Conservation (phyloP, 2,888 invertebrate genomes). For the Leucophora obtusa region DNA sequence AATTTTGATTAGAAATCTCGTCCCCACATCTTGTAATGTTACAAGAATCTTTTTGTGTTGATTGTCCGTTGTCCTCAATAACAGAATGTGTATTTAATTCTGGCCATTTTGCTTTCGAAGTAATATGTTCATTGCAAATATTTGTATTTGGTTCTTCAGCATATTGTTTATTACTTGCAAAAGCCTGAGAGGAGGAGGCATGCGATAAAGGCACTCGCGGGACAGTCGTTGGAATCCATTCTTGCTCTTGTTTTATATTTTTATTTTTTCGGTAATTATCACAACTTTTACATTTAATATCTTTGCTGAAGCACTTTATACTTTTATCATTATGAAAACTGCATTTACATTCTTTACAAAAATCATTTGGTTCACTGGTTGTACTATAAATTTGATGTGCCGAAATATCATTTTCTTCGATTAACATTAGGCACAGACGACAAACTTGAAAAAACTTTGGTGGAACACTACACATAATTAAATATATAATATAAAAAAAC, state of each 20-base stretch:
- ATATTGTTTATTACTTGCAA: slow-evolving; percentile 10
- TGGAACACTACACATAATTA: slow-evolving; percentile 94
- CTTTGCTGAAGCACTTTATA: slow-evolving; percentile 39
- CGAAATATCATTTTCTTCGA: slow-evolving; percentile 86
- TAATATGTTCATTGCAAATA: neutral
- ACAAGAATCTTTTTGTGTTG: slow-evolving; percentile 50
- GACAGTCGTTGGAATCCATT: neutral
- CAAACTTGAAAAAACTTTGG: slow-evolving; percentile 95
- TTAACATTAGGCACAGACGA: slow-evolving; percentile 93
- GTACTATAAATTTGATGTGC: slow-evolving; percentile 79
- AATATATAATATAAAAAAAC: slow-evolving; percentile 31
- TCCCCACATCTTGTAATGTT: slow-evolving; percentile 56
- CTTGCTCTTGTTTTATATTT: neutral
- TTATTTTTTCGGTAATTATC: slow-evolving; percentile 14
- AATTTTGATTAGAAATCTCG: slow-evolving; percentile 67
- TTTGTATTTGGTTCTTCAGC: neutral
- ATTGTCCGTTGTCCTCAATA: slow-evolving; percentile 24
- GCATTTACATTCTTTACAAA: slow-evolving; percentile 36
- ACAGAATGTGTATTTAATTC: neutral
- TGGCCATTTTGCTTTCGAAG: neutral
- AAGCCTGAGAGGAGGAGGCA: slow-evolving; percentile 51
- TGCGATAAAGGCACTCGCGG: slow-evolving; percentile 43
- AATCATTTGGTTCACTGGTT: slow-evolving; percentile 52
- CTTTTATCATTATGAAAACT: slow-evolving; percentile 39
- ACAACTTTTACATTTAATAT: slow-evolving; percentile 32